Conservation (phyloP, 92 coral and sea anemone species). For the Pocillopora meandrina region DNA sequence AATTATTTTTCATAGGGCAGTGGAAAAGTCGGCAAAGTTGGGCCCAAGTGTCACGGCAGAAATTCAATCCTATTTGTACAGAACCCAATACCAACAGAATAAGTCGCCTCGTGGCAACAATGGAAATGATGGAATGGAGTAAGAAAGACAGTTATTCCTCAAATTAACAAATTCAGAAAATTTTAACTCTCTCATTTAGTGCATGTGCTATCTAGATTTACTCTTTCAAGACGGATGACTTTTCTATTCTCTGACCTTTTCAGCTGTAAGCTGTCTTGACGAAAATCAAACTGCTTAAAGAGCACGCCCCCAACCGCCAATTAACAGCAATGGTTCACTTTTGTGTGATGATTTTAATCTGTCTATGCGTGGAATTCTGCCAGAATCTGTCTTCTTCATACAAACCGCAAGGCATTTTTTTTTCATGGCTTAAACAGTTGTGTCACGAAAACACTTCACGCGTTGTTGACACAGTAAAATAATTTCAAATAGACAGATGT, state of each 20-base stretch:
- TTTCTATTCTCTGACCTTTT: slow-evolving; percentile 3
- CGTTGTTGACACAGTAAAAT: too few species aligned
- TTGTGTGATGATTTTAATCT: slow-evolving; percentile 26
- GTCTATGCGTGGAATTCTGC: slow-evolving; percentile 29
- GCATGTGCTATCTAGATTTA: background rate
- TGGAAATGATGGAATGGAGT: too few species aligned
- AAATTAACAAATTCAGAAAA: too few species aligned
- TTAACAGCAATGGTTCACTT: background rate
- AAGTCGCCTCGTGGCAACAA: too few species aligned
- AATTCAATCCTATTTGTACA: too few species aligned
- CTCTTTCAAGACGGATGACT: background rate
- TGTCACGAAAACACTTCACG: background rate
- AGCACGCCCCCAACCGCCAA: background rate
- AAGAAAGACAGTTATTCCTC: too few species aligned
- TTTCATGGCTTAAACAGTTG: background rate
- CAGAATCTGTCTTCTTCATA: slow-evolving; percentile 4
- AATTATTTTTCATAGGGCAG: too few species aligned
- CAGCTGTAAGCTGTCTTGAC: background rate
- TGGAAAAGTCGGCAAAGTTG: too few species aligned
- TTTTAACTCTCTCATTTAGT: background rate
- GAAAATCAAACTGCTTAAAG: background rate
- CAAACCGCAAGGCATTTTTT: background rate
- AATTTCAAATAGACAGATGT: too few species aligned
- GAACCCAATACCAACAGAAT: too few species aligned
- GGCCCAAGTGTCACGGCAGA: too few species aligned